These are phyloP conservation scores for Porites australiensis DNA, from an alignment of 64 coral and sea anemone species.

Conservation along the genomic window DNA sequence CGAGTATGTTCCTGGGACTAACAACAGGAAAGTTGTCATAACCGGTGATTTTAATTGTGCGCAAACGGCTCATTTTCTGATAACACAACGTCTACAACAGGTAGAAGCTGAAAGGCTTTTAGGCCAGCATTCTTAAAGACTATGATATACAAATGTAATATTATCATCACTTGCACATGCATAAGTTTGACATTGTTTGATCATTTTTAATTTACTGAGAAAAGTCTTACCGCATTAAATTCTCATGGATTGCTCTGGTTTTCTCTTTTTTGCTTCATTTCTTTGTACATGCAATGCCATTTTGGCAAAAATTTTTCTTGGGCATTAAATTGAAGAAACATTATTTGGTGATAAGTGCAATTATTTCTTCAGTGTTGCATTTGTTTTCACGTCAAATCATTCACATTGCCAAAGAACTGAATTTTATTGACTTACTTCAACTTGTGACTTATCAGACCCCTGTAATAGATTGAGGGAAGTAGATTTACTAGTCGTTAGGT, in stretches of 20 bases:
- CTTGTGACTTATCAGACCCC: too few species aligned
- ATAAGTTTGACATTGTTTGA: neutral
- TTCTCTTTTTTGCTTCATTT: too few species aligned
- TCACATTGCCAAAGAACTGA: too few species aligned
- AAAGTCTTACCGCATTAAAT: too few species aligned
- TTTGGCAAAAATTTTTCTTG: too few species aligned
- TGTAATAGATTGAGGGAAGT: neutral
- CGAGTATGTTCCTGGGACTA: slow-evolving; percentile 95
- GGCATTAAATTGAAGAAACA: too few species aligned
- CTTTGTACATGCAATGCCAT: too few species aligned
- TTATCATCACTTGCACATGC: neutral
- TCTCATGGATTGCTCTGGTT: neutral
- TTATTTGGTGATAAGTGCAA: too few species aligned
- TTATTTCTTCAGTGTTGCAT: too few species aligned
- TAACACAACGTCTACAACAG: slow-evolving; percentile 93
- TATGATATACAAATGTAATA: neutral
- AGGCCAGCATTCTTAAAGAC: slow-evolving; percentile 37
- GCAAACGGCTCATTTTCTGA: slow-evolving; percentile 94
- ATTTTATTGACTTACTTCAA: too few species aligned
- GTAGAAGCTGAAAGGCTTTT: slow-evolving; percentile 88
- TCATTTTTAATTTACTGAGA: neutral
- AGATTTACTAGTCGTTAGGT: neutral
- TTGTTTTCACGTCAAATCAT: too few species aligned
- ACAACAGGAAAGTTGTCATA: slow-evolving; percentile 99
- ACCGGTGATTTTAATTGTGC: slow-evolving; percentile 93